These are phyloP conservation scores for Caenorhabditis sp. DNA, from an alignment of 2,888 invertebrate genomes.

Conservation along the genomic window DNA sequence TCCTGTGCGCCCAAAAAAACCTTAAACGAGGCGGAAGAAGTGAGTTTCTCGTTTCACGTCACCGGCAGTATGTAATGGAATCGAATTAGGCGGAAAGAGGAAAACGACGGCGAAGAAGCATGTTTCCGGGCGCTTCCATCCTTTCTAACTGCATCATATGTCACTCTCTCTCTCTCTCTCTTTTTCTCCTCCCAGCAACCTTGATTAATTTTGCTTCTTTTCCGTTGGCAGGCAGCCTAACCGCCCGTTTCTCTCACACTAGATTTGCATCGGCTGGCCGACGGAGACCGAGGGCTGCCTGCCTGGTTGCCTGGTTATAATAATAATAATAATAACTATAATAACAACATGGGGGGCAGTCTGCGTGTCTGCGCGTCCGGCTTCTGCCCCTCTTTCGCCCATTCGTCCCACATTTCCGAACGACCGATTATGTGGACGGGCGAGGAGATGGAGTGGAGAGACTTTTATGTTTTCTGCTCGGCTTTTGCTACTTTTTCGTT, in stretches of 20 bases:
- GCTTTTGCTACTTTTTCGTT: constrained; percentile 26
- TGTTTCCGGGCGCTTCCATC: constrained; percentile 31
- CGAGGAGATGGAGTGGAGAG: no score
- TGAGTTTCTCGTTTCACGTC: constrained; percentile 36
- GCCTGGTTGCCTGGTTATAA: no score
- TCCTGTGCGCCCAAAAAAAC: no score
- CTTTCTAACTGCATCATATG: constrained; percentile 29
- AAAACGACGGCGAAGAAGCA: constrained; percentile 15
- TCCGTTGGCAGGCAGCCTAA: not conserved
- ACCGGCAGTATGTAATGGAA: constrained; percentile 37
- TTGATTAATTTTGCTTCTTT: constrained; percentile 48
- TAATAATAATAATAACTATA: constrained; percentile 32
- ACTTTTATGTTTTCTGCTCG: constrained; percentile 10
- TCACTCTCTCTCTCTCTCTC: no score
- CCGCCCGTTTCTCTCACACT: constrained; percentile 18
- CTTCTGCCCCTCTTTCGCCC: constrained; percentile 7
- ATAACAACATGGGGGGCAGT: constrained; percentile 22
- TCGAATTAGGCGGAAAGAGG: constrained; percentile 28
- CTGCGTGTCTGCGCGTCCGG: constrained; percentile 16
- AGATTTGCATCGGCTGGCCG: constrained; percentile 41
- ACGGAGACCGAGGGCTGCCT: no score
- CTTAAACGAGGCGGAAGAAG: constrained; percentile 7
- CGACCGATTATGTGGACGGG: constrained; percentile 51
- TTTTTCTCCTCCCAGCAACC: constrained; percentile 12
- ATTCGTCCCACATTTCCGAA: constrained; percentile 35